phyloP scores from a whole-genome alignment of 2,888 invertebrate species.

The Drosophila anomalipes region DNA sequence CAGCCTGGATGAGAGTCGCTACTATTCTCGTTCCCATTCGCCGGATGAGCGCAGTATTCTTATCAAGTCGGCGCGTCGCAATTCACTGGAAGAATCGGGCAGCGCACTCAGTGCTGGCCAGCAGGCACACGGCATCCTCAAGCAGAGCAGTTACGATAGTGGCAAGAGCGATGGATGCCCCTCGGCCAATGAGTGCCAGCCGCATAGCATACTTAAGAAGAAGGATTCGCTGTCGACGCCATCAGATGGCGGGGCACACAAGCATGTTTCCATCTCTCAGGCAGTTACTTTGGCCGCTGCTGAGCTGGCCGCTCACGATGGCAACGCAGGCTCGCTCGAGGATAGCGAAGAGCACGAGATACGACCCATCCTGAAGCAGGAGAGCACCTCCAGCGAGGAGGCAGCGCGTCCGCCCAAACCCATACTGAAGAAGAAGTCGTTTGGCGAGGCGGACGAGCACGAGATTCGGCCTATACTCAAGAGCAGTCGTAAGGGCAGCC shows the following conservation, averaged over 20 bases:
- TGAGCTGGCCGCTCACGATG: slow-evolving; percentile 85
- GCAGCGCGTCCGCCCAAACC: slow-evolving; percentile 88
- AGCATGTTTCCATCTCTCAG: slow-evolving; percentile 85
- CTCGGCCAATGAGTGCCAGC: slow-evolving; percentile 87
- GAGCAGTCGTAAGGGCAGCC: slow-evolving; percentile 89
- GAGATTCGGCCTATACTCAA: slow-evolving; percentile 93
- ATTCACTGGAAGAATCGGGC: slow-evolving; percentile 84
- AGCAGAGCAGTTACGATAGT: slow-evolving; percentile 90
- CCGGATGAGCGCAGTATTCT: slow-evolving; percentile 85
- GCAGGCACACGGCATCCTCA: slow-evolving; percentile 90
- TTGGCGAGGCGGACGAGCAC: slow-evolving; percentile 90
- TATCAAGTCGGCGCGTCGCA: slow-evolving; percentile 84
- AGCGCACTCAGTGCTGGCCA: slow-evolving; percentile 51
- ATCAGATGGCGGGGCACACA: slow-evolving; percentile 83
- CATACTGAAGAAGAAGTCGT: slow-evolving; percentile 94
- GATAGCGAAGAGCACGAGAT: slow-evolving; percentile 87
- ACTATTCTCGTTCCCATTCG: slow-evolving; percentile 85
- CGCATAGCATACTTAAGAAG: slow-evolving; percentile 91
- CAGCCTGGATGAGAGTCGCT: slow-evolving; percentile 90
- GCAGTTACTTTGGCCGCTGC: slow-evolving; percentile 85
- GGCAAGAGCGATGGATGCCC: slow-evolving; percentile 88
- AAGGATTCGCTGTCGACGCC: slow-evolving; percentile 85
- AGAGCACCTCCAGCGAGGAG: slow-evolving; percentile 87
- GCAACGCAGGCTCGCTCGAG: slow-evolving; percentile 50
- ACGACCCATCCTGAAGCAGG: slow-evolving; percentile 93